These are phyloP conservation scores for Lysandra coridon DNA, from an alignment of 2,888 invertebrate species.

Conservation along the genomic window DNA sequence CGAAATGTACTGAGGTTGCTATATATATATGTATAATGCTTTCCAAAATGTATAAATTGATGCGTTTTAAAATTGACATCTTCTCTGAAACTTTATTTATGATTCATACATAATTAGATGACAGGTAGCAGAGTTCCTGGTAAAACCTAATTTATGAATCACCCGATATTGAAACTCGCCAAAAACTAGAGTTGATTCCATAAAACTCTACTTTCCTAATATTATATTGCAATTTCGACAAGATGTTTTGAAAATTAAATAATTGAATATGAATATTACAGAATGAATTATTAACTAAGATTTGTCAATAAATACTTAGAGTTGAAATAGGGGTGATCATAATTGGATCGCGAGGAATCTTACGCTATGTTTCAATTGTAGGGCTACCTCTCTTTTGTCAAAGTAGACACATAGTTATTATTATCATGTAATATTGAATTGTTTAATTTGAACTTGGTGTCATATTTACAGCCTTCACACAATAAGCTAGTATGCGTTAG, in stretches of 20 bases:
- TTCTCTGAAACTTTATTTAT: background rate
- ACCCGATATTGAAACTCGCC: background rate
- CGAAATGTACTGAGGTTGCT: too few species aligned
- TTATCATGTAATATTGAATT: too few species aligned
- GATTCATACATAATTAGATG: slow-evolving; percentile 3
- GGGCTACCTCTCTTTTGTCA: background rate
- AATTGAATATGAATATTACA: slow-evolving; percentile 9
- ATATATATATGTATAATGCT: too few species aligned
- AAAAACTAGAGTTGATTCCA: background rate
- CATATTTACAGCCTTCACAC: too few species aligned
- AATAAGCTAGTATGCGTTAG: too few species aligned
- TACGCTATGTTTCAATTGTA: slow-evolving; percentile 14
- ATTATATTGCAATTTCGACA: background rate
- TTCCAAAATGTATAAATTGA: too few species aligned
- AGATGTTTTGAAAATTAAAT: background rate
- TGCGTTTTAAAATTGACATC: background rate
- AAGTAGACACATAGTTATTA: background rate
- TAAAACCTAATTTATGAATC: background rate
- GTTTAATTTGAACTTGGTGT: too few species aligned
- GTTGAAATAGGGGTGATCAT: slow-evolving; percentile 27
- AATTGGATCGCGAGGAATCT: slow-evolving; percentile 28
- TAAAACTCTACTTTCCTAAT: background rate
- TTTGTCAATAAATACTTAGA: slow-evolving; percentile 30
- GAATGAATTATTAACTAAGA: slow-evolving; percentile 29
- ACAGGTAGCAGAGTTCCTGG: background rate